Percentiles rank a stretch among this genome's conserved stretches.
phyloP scores from a whole-genome alignment of 53 echinoderm and acorn worm genomes.

The Astropecten irregularis region DNA sequence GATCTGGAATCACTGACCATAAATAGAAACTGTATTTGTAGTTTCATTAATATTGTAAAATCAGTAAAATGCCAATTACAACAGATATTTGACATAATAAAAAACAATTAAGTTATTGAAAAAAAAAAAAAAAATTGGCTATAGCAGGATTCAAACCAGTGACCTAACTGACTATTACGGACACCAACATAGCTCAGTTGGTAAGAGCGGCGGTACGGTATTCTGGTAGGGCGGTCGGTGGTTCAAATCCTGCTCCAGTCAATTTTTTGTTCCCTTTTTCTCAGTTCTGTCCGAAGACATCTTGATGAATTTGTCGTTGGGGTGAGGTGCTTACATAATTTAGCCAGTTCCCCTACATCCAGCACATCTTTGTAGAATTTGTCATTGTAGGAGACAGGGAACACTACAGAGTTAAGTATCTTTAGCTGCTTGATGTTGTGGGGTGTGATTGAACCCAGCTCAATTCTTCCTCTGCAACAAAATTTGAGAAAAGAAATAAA shows the following conservation, averaged over 20 bases:
- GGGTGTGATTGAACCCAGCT: conserved; percentile 91
- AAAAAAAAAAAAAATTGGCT: neutral
- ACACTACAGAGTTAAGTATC: conserved; percentile 91
- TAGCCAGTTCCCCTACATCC: conserved; percentile 97
- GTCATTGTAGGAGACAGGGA: conserved; percentile 98
- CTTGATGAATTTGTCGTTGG: neutral
- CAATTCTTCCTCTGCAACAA: conserved; percentile 78
- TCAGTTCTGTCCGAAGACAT: neutral
- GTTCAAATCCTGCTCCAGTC: neutral
- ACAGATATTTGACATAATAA: too few species aligned
- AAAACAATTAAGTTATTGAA: too few species aligned
- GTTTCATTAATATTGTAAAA: too few species aligned
- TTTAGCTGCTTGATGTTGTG: conserved; percentile 98
- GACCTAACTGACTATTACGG: too few species aligned
- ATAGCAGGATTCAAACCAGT: too few species aligned
- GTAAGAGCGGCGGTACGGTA: too few species aligned
- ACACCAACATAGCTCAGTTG: too few species aligned
- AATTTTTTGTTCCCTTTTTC: neutral
- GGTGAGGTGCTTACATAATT: conserved; percentile 85
- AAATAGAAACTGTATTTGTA: too few species aligned
- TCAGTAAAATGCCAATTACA: too few species aligned
- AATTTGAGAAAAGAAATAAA: conserved; percentile 38
- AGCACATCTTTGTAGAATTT: conserved; percentile 99
- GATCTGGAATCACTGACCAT: too few species aligned
- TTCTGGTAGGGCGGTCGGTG: too few species aligned